Evolutionary conservation across 2,113 vertebrate species (phyloP), one percentile per base, ranked within the genome.

Genomic region (Holacanthus passer): DNA sequence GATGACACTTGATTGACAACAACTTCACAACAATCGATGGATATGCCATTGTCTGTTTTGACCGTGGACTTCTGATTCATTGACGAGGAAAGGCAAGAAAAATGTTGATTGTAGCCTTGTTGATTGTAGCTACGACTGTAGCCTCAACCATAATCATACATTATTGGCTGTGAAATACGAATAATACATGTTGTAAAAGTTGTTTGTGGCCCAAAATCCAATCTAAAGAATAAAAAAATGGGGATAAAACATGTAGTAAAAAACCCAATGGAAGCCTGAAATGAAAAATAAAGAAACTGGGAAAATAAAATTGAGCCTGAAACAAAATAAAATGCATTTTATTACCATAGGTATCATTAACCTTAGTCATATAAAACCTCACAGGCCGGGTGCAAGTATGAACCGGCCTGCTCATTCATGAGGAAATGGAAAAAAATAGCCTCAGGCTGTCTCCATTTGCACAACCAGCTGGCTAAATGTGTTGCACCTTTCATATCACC

Each of bases 401-500:
- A 83, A 86, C 53, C 48, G 13, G 32, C 17, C 7, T 60, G 69
- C 56, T 80, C 45, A 64, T 47, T 85, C 59, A 83, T 71, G 73
- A 69, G 71, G 19, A 84, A 85, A 84, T 41, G 43, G 39, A 79
- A 70, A 83, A 79, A 67, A 85, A 79, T 53, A 67, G 71, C 89
- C 70, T 50, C 31, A 58, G 82, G 86, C 78, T 22, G 71, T 48
- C 80, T 70, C 50, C 62, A 69, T 80, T 60, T 53, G 45, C 55
- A 68, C 8, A 64, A 88, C 43, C 87, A 83, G 79, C 82, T 82
- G 80, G 59, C 63, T 81, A 59, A 85, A 81, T 67, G 78, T 77
- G 85, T 32, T 31, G 53, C 66, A 84, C 84, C 74, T 90, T 56
- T 89, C 81, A 85, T 50, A 62, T 56, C 79, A 48, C 35, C 39